Evolutionary conservation across 2,888 invertebrate species (phyloP), one percentile per base, ranked within the genome.

Genomic region (Spicauda simplicius): DNA sequence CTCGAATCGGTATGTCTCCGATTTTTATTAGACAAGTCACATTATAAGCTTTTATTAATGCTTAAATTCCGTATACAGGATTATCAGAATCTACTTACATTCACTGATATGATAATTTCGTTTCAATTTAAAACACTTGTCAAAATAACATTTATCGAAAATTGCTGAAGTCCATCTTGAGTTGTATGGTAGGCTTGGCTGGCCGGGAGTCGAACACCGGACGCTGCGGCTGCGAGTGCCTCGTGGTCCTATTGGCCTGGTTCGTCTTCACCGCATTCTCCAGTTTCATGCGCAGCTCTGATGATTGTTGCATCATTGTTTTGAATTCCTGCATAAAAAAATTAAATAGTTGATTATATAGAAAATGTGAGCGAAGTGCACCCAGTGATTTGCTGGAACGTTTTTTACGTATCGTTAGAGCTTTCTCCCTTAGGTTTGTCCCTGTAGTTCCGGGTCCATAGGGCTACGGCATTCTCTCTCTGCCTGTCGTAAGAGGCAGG

Each of bases 131-230:
- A 7, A 45, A 45, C 7, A 2, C 48, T 6, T 14, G 10, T 16
- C 16, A 54, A n/a, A 25, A 25, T 10, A 25, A 19, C 37, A 52
- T 79, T 91, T 95, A 96, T 80, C 96, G 95, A 82, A 98, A 99
- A 91, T 98, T 98, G 80, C 98, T 98, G 86, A 98, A 99, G 91
- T 98, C 97, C 2, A 98, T 98, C 94, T 98, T 98, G 74, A 98
- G 94, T 87, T 98, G 97, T 81, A 98, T 98, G 62, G 97, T 96
- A 69, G 97, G 97, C 69, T 93, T 88, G 54, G 92, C 87, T 7
- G 87, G 84, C 7, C 85, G 84, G n/a, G 84, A 71, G 5, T 84
- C 84, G 76, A 86, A 84, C 55, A 84, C 71, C 0, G 88, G 84
- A 0, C 88, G 84, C 70, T 76, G 84, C 6, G 80, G 70, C 14